phyloP scores from a whole-genome alignment of 1,140 invertebrate genomes.

The Trichomalopsis sarcophagae region DNA sequence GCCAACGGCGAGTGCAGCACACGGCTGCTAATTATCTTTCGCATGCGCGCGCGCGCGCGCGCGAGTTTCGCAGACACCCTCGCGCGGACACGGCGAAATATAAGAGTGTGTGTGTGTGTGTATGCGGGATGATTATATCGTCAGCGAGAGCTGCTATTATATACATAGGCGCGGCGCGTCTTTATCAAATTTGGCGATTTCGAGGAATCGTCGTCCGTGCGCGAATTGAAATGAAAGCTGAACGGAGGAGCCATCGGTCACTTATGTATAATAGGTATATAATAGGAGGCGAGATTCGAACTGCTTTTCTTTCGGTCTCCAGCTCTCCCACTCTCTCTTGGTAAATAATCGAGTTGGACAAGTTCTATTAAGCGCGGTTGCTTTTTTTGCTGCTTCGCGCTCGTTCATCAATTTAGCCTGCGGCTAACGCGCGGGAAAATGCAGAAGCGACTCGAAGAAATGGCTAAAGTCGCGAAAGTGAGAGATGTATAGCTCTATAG shows the following conservation, averaged over 20 bases:
- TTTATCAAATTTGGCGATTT: background rate
- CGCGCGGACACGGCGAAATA: background rate
- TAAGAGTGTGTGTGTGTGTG: background rate
- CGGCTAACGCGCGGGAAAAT: constrained; percentile 57
- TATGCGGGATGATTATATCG: background rate
- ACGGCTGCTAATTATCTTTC: background rate
- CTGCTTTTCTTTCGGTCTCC: background rate
- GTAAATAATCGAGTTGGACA: constrained; percentile 66
- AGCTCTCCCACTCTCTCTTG: background rate
- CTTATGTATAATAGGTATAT: constrained; percentile 34
- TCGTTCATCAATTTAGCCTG: constrained; percentile 72
- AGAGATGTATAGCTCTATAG: no score
- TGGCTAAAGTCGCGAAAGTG: constrained; percentile 5
- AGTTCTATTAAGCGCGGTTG: constrained; percentile 70
- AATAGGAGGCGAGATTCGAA: constrained; percentile 21
- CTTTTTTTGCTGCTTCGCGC: constrained; percentile 61
- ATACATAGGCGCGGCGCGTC: background rate
- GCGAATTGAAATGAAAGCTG: background rate
- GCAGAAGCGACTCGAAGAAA: constrained; percentile 54
- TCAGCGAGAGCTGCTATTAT: background rate
- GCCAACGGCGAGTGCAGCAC: background rate
- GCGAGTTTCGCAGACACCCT: background rate
- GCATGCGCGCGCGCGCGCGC: background rate
- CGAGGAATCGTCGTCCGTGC: background rate
- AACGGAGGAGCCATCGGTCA: constrained; percentile 46